Base-by-base conservation (phyloP, 64 coral and sea anemone species). In the Hydrozoanthus tunicans region DNA sequence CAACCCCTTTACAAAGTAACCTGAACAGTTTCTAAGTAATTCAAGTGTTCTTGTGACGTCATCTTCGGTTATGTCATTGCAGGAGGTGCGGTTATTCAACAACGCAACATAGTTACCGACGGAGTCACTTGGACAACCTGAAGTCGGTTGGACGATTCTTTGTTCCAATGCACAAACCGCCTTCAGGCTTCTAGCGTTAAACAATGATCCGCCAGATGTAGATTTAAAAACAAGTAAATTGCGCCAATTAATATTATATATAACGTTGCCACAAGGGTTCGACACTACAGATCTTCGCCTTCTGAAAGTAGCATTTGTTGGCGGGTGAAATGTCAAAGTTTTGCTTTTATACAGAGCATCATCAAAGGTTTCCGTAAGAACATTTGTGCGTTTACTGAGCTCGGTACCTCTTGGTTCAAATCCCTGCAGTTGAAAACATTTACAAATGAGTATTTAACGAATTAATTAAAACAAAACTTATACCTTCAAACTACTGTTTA, bases 331-430 rank as follows among this genome's bases (percentile, higher is more conserved):
- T 5, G 81, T 70, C 14, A 74, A 74, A 86, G 23, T 24, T 15
- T 54, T 17, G 10, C 4, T 17, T 61, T 51, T 53, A 11, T 3
- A 4, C 53, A 84, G 3, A 43, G 91, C 68, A 64, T 51, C 61
- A 0, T 23, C 0, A 9, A 58, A 32, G 7, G 85, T 65, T 20
- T 58, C 58, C 73, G 52, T 53, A 12, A 89, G 23, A 4, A 89
- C 86, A 20, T 82, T 81, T 13, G 91, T 53, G 20, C 93, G 82
- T 53, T 94, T 81, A 88, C 95, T 96, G 6, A 94, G 92, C n/a
- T 93, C 58, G 20, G 95, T 96, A 8, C 95, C 92, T 72, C 95
- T 96, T 9, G 95, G 95, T 82, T 96, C 92, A 96, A 96, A 96
- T 77, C 95, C 95, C 95, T 96, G 52, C 9, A 76, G 27, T 43